These are phyloP conservation scores for Thryonomys swinderianus DNA, from an alignment of 2,113 vertebrate genomes.

Conservation along the genomic window DNA sequence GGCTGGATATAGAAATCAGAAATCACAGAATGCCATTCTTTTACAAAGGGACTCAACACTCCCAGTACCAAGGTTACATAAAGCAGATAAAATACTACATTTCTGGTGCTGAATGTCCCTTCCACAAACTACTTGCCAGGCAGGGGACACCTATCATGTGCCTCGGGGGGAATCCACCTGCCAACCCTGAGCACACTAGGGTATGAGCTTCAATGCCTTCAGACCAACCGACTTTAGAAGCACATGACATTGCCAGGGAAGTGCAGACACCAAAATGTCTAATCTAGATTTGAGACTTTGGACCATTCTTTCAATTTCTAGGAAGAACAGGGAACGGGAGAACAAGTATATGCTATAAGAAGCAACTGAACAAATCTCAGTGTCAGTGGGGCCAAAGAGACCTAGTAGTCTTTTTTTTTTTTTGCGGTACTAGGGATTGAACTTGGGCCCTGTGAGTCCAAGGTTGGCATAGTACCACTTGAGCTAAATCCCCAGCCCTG, in stretches of 20 bases:
- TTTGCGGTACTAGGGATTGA: no score
- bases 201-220: no score
- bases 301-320: background rate
- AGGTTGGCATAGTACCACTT: no score
- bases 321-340: background rate
- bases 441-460: no score
- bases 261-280: background rate
- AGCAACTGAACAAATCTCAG: background rate
- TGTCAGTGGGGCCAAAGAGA: background rate
- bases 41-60: background rate
- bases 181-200: no score
- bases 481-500: no score
- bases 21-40: background rate
- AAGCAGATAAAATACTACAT: background rate
- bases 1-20: background rate
- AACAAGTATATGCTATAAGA: background rate
- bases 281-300: background rate
- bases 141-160: background rate
- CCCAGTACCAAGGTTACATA: background rate
- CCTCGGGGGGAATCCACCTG: background rate
- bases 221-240: background rate
- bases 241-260: no score
- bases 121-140: background rate
- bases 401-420: no score
- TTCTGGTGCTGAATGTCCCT: background rate